Conservation (phyloP, 2,797 vertebrate species). For the Amphiprion clarkii region DNA sequence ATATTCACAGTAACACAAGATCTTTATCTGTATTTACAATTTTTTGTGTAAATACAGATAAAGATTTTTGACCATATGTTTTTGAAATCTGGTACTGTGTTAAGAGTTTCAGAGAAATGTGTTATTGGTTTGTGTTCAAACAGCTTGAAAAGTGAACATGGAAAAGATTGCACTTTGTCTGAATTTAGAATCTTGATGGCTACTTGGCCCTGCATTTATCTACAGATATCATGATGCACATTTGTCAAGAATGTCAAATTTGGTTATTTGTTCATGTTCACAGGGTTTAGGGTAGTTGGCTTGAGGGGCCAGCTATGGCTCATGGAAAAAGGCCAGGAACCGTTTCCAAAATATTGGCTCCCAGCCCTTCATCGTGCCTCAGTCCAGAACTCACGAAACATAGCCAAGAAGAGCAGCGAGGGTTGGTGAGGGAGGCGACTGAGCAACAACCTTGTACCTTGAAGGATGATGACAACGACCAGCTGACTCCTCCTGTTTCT, state of each 20-base stretch:
- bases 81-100: constrained; percentile 15
- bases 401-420: constrained; percentile 54
- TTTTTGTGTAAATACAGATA: constrained; percentile 4
- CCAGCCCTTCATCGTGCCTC: constrained; percentile 73
- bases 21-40: too few species aligned
- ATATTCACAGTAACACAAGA: background rate
- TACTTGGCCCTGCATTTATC: constrained; percentile 16
- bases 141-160: constrained; percentile 1
- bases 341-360: constrained; percentile 83
- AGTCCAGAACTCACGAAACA: constrained; percentile 42
- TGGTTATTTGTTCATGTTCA: constrained; percentile 44
- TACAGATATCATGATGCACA: constrained; percentile 1
- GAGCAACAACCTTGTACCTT: constrained; percentile 75
- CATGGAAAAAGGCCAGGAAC: constrained; percentile 87
- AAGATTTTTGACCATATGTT: constrained; percentile 18
- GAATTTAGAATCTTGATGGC: background rate
- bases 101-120: constrained; percentile 9
- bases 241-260: constrained; percentile 26
- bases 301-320: constrained; percentile 87
- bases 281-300: constrained; percentile 73
- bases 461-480: constrained; percentile 61
- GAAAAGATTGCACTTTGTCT: background rate
- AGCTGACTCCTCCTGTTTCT: constrained; percentile 69
- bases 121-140: constrained; percentile 1
- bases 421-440: constrained; percentile 54